Conservation (phyloP, 2,888 invertebrate species). For the Drosophila heteroneura region DNA sequence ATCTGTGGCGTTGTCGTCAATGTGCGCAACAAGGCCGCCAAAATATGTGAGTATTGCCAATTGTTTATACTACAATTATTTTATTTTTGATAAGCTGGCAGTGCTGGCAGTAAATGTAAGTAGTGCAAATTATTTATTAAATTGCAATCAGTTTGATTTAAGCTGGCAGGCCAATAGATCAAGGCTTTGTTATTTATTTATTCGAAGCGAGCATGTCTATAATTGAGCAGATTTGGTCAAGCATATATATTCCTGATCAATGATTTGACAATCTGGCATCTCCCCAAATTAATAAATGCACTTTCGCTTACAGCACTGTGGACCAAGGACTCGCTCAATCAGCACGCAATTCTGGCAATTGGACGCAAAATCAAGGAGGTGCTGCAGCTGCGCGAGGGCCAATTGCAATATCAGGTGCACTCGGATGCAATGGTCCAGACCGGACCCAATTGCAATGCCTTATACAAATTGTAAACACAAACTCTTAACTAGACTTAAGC, state of each 20-base stretch:
- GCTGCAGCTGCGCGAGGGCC: constrained; percentile 87
- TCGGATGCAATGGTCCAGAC: constrained; percentile 93
- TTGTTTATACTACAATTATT: neutral
- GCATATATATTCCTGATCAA: neutral
- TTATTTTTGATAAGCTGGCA: too few species aligned
- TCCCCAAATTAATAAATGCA: neutral
- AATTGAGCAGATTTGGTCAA: neutral
- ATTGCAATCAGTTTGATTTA: neutral
- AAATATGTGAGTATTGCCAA: constrained; percentile 89
- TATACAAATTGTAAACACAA: constrained; percentile 52
- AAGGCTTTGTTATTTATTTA: too few species aligned
- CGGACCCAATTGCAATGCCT: constrained; percentile 90
- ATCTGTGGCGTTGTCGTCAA: constrained; percentile 98
- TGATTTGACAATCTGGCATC: neutral
- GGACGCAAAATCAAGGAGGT: constrained; percentile 94
- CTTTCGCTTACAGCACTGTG: constrained; percentile 88
- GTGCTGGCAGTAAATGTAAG: too few species aligned
- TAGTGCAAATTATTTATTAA: neutral
- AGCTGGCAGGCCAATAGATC: neutral
- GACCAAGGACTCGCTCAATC: constrained; percentile 93
- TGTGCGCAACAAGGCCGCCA: constrained; percentile 95
- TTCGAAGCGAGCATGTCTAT: neutral
- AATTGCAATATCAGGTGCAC: constrained; percentile 91
- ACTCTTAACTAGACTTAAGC: neutral
- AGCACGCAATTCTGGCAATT: constrained; percentile 92